Conservation (phyloP, 2,113 vertebrate species). For the Peromyscus polionotus region DNA sequence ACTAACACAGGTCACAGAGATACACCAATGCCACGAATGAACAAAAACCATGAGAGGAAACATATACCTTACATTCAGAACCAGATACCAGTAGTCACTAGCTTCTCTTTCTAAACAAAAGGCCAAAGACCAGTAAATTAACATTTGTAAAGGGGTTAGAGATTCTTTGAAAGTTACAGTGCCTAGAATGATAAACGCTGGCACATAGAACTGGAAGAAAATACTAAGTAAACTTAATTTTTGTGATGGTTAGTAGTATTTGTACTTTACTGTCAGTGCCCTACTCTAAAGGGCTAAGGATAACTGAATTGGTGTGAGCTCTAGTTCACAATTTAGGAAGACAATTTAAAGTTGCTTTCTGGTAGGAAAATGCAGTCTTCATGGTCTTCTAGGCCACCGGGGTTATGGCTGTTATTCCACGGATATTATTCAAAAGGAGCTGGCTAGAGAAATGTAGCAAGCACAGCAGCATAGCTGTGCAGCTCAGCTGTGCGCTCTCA, state of each 20-base stretch:
- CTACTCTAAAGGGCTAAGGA: neutral
- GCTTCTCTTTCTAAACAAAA: neutral
- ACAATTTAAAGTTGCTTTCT: neutral
- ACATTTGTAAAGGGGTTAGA: neutral
- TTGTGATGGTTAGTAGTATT: neutral
- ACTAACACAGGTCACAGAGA: neutral
- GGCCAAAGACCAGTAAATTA: neutral
- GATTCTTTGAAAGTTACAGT: neutral
- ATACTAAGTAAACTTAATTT: neutral
- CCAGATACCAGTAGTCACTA: neutral
- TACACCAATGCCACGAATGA: neutral
- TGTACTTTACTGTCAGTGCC: neutral
- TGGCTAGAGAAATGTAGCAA: neutral
- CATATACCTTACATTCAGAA: neutral
- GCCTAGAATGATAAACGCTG: neutral
- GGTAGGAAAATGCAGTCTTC: neutral
- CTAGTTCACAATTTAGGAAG: neutral
- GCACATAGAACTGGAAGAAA: neutral
- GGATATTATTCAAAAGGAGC: conserved; percentile 20
- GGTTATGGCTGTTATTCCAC: neutral
- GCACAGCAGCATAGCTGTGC: neutral
- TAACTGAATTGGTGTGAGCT: neutral
- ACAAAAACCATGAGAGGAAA: neutral
- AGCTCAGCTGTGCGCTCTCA: neutral
- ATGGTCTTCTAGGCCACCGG: neutral